Evolutionary conservation across 1,140 invertebrate species (phyloP), one percentile per base, ranked within the genome.

Genomic region (Psix sp.): DNA sequence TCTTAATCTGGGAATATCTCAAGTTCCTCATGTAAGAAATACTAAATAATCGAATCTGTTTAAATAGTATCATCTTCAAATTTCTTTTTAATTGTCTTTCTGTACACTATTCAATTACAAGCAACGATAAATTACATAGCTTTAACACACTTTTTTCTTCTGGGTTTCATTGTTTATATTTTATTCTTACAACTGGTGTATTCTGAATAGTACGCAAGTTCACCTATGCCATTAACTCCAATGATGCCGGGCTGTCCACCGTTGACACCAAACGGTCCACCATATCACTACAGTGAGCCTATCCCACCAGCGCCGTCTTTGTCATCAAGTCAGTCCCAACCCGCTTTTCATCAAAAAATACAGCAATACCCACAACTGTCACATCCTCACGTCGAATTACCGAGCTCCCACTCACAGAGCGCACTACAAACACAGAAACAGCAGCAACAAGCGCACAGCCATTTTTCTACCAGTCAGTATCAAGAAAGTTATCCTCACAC

Each of bases 251-350:
- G 85, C 2, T 87, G 85, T 76, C 84, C 83, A 31, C 77, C 83
- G 0, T 36, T 86, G 54, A 86, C 86, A 15, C 86, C 86, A 15
- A 87, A 86, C 36, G 86, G 85, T n/a, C 85, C 84, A 24, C 83
- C 84, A 11, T 87, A 87, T 77, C 86, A 87, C 42, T 86, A 85
- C 67, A 85, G 77, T 52, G 85, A 87, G 24, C 82, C 84, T n/a
- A 87, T 87, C 14, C 84, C 84, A 11, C 84, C 85, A 31, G 85
- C 84, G 7, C 84, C 86, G 6, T 85, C 84, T 82, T 88, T 82
- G 62, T 91, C 82, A 78, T 89, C 77, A 77, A 91, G 85, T 76
- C 91, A 84, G 84, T 91, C 84, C 77, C 89, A 85, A 48, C 84
- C 83, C 18, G 86, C 80, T 33, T 86, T 85, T 77, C 85, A 85